phyloP scores from a whole-genome alignment of 2,888 invertebrate genomes.

The Aelia acuminata region DNA sequence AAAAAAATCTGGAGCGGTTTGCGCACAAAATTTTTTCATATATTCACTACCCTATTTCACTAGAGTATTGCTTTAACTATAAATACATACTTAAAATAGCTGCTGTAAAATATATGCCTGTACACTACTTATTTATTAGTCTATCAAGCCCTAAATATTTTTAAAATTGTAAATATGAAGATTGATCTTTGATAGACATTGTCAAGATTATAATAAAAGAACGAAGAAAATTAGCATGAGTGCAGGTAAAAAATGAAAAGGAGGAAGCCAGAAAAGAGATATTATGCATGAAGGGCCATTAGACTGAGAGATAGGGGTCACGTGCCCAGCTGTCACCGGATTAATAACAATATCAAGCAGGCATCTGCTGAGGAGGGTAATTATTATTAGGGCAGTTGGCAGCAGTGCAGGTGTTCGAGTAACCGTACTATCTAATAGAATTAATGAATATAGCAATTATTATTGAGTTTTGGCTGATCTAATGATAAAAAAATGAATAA shows the following conservation, averaged over 20 bases:
- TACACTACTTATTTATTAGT: no score
- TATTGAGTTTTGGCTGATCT: neutral
- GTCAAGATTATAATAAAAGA: neutral
- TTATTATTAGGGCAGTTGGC: constrained; percentile 39
- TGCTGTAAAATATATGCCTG: no score
- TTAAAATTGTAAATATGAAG: no score
- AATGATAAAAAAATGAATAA: no score
- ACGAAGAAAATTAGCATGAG: neutral
- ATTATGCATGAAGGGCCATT: neutral
- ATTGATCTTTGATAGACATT: no score
- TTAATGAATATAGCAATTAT: neutral
- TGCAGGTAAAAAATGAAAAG: neutral
- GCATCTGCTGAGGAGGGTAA: constrained; percentile 28
- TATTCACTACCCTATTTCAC: no score
- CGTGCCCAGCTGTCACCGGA: constrained; percentile 30
- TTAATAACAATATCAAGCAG: constrained; percentile 30
- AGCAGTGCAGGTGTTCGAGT: constrained; percentile 25
- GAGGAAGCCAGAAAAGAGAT: constrained; percentile 5
- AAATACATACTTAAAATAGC: no score
- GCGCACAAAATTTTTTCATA: no score
- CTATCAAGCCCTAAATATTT: no score
- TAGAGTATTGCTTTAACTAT: no score
- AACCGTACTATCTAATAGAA: neutral
- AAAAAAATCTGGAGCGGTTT: no score
- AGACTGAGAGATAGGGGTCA: neutral